phyloP scores from a whole-genome alignment of 2,888 invertebrate genomes.

The Aleiodes testaceus region DNA sequence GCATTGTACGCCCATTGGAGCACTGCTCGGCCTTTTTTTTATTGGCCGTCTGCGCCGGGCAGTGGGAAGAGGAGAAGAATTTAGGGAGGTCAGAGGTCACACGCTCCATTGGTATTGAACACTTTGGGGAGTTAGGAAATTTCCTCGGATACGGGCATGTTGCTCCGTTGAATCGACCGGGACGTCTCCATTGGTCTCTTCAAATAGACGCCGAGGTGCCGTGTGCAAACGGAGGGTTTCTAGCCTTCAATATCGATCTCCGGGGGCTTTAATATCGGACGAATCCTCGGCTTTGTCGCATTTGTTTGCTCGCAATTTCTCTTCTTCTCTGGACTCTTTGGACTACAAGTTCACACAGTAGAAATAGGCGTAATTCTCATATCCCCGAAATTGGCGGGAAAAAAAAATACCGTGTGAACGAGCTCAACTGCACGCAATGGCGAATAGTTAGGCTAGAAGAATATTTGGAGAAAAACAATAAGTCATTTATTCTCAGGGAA shows the following conservation, averaged over 20 bases:
- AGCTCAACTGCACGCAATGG: slow-evolving; percentile 23
- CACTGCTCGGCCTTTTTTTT: slow-evolving; percentile 53
- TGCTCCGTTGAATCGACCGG: slow-evolving; percentile 24
- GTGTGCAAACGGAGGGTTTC: slow-evolving; percentile 55
- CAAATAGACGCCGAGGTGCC: slow-evolving; percentile 59
- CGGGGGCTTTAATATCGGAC: slow-evolving; percentile 59
- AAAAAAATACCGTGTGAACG: slow-evolving; percentile 27
- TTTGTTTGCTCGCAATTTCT: slow-evolving; percentile 54
- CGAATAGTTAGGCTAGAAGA: slow-evolving; percentile 13
- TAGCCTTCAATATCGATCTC: slow-evolving; percentile 35
- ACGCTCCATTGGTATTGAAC: slow-evolving; percentile 39
- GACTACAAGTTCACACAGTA: neutral
- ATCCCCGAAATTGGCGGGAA: neutral
- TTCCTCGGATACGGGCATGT: slow-evolving; percentile 32
- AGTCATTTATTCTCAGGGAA: slow-evolving; percentile 26
- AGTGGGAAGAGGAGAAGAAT: slow-evolving; percentile 45
- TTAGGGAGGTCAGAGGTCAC: slow-evolving; percentile 45
- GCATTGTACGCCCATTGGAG: slow-evolving; percentile 67
- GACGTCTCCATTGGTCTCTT: slow-evolving; percentile 53
- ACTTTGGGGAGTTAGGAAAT: slow-evolving; percentile 11
- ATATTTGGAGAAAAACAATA: slow-evolving; percentile 13
- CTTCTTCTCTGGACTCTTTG: neutral
- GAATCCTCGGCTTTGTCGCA: slow-evolving; percentile 56
- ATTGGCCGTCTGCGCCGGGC: slow-evolving; percentile 37
- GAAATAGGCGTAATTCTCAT: neutral